Base-by-base conservation (phyloP, 2,888 invertebrate genomes). In the Leucania comma region DNA sequence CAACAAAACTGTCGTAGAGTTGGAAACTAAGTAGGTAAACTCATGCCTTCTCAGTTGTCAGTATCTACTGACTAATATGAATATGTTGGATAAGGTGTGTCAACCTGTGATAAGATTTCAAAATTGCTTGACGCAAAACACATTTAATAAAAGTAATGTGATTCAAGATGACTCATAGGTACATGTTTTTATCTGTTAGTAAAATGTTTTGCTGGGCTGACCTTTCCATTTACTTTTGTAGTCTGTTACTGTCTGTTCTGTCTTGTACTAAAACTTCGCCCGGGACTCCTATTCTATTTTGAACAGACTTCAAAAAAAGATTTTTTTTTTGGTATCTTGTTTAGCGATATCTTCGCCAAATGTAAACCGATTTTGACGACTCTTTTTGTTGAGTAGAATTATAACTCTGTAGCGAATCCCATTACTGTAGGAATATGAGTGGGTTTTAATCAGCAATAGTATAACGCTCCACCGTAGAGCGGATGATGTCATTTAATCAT, bases 61-160 rank as follows among this genome's bases (percentile, higher is more conserved):
- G 22, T 22, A 46, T 32, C 20, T 51, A 58, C 42, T 53, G 29
- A 29, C 26, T 63, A 54, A 48, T 54, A 32, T 50, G 57, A 78
- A 8, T 50, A 46, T 78, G 32, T 63, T 48, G 42, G n/a, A 6
- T 65, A 71, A 75, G 80, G 76, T 71, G 80, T 67, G 78, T 64
- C 80, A 67, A 29, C 57, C 26, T 29, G 22, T 62, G 81, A 78
- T 78, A 78, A 78, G 80, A 80, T 69, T 68, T 58, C 42, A 67
- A 56, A 79, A 60, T 51, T 62, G 68, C 22, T 53, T 54, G 80
- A 75, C 29, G 68, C 24, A 48, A 32, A 50, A 56, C 20, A 29
- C 29, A 24, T n/a, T n/a, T n/a, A n/a, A n/a, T 62, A 46, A 29
- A 42, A 22, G 10, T 12, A 50, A 32, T 46, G 35, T 32, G 38